Evolutionary conservation across 2,888 invertebrate genomes (phyloP).

Genomic region (Cheilosia impressa): DNA sequence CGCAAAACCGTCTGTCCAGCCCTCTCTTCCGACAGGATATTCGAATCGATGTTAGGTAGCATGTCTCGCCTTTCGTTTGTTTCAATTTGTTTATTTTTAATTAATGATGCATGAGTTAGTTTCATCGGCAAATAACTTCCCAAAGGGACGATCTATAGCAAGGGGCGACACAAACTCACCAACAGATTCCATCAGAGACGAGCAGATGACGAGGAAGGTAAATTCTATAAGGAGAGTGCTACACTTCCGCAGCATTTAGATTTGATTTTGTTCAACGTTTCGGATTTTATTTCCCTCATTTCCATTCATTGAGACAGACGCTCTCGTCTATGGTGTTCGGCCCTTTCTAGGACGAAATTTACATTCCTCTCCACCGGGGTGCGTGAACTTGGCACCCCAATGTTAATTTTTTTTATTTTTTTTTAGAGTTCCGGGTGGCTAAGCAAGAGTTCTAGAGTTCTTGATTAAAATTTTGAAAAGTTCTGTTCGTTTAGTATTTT

Average conservation of each 20-base stretch:
- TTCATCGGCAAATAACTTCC: constrained; percentile 60
- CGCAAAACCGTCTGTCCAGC: background rate
- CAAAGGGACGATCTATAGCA: constrained; percentile 19
- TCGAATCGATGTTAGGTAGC: constrained; percentile 61
- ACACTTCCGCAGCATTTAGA: constrained; percentile 71
- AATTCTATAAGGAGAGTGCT: constrained; percentile 37
- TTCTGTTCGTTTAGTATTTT: too few species aligned
- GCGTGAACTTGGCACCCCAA: too few species aligned
- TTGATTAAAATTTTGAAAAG: too few species aligned
- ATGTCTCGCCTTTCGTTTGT: constrained; percentile 66
- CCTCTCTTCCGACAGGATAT: constrained; percentile 39
- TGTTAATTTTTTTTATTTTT: too few species aligned
- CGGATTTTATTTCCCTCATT: constrained; percentile 68
- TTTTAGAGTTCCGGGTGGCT: too few species aligned
- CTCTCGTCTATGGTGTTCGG: background rate
- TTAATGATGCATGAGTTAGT: constrained; percentile 73
- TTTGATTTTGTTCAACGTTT: constrained; percentile 69
- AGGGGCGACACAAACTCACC: constrained; percentile 3
- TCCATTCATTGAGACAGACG: constrained; percentile 51
- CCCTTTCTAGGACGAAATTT: constrained; percentile 28
- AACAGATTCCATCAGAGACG: too few species aligned
- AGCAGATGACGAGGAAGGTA: background rate
- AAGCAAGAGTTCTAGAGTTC: too few species aligned
- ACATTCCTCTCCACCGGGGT: constrained; percentile 2
- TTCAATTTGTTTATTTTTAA: constrained; percentile 72